Evolutionary conservation across 2,113 vertebrate genomes (phyloP).

Genomic region (Ginglymostoma cirratum): DNA sequence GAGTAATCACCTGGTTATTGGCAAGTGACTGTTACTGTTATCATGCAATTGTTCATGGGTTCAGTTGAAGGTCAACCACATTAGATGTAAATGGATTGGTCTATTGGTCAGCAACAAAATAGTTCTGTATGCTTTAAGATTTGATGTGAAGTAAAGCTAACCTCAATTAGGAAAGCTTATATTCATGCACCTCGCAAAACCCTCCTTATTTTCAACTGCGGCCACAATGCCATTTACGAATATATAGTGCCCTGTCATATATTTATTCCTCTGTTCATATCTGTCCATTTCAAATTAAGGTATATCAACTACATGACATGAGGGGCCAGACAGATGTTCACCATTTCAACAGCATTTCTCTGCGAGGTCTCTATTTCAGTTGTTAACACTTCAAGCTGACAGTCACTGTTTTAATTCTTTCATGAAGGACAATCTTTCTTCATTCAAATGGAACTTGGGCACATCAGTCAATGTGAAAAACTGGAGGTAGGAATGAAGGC

Average conservation of each 20-base stretch:
- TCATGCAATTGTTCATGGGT: not conserved
- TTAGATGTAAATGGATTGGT: not conserved
- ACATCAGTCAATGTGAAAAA: not conserved
- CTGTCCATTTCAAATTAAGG: not conserved
- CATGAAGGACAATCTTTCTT: not conserved
- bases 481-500: not conserved
- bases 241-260: no score
- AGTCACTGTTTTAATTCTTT: not conserved
- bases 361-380: not conserved
- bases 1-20: not conserved
- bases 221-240: not conserved
- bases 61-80: conserved; percentile 8
- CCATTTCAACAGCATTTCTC: not conserved
- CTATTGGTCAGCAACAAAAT: not conserved
- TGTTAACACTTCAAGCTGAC: not conserved
- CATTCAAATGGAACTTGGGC: not conserved
- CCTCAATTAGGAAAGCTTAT: not conserved
- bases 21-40: not conserved
- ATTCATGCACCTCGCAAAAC: not conserved
- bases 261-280: not conserved
- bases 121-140: not conserved
- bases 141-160: not conserved
- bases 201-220: not conserved
- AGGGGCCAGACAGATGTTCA: not conserved
- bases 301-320: not conserved